Evolutionary conservation across 2,888 invertebrate species (phyloP).

Genomic region (Teinopalpus imperialis): DNA sequence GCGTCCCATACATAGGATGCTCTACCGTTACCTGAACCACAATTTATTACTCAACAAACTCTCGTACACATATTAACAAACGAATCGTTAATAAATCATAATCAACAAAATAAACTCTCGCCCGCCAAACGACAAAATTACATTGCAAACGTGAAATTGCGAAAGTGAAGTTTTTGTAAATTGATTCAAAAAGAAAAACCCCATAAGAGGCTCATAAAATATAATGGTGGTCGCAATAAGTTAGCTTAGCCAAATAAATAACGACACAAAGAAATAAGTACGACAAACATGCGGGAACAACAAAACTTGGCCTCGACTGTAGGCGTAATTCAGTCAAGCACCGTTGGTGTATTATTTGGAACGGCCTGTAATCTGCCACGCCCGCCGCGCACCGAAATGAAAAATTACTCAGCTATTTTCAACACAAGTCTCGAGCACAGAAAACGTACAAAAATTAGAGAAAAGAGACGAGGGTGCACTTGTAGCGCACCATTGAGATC

Average conservation of each 20-base stretch:
- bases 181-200: slow-evolving; percentile 60
- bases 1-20: slow-evolving; percentile 56
- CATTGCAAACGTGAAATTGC: slow-evolving; percentile 44
- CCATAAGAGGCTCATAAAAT: slow-evolving; percentile 59
- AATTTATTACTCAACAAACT: slow-evolving; percentile 22
- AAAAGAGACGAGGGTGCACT: slow-evolving; percentile 77
- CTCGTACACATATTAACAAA: slow-evolving; percentile 21
- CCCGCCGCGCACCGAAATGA: slow-evolving; percentile 77
- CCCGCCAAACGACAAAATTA: slow-evolving; percentile 32
- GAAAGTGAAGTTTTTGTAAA: slow-evolving; percentile 53
- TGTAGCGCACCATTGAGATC: slow-evolving; percentile 80
- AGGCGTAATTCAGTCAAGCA: slow-evolving; percentile 68
- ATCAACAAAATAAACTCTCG: slow-evolving; percentile 15
- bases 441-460: slow-evolving; percentile 81
- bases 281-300: slow-evolving; percentile 40
- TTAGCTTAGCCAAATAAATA: slow-evolving; percentile 55
- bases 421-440: slow-evolving; percentile 74
- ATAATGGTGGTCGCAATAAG: slow-evolving; percentile 52
- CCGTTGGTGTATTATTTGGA: slow-evolving; percentile 73
- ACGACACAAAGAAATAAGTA: slow-evolving; percentile 55
- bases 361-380: slow-evolving; percentile 79
- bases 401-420: slow-evolving; percentile 80
- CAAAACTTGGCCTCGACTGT: slow-evolving; percentile 42
- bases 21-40: slow-evolving; percentile 29
- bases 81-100: slow-evolving; percentile 14